Evolutionary conservation across 2,888 invertebrate genomes (phyloP).

Genomic region (Andrena fulva): DNA sequence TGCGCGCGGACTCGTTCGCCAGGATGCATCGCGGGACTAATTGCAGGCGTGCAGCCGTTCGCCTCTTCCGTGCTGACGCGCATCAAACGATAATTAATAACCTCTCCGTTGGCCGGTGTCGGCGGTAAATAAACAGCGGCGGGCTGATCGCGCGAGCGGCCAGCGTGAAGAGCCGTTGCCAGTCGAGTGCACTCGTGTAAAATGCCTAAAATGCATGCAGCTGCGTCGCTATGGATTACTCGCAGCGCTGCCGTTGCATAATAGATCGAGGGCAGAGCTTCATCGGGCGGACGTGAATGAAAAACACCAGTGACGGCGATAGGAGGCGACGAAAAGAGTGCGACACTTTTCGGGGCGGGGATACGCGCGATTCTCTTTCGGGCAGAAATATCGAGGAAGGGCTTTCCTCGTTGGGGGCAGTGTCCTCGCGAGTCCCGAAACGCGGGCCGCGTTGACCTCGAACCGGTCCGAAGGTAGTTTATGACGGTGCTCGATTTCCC

Average conservation of each 20-base stretch:
- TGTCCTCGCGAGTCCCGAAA: constrained; percentile 36
- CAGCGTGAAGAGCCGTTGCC: constrained; percentile 42
- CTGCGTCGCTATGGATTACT: constrained; percentile 48
- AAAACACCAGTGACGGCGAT: constrained; percentile 8
- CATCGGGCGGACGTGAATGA: constrained; percentile 23
- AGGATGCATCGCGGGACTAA: constrained; percentile 56
- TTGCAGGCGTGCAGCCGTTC: constrained; percentile 52
- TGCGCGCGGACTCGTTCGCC: constrained; percentile 34
- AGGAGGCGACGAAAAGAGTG: background rate
- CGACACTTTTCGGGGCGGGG: background rate
- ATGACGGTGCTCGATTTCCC: constrained; percentile 65
- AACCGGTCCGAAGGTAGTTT: constrained; percentile 61
- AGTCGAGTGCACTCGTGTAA: constrained; percentile 48
- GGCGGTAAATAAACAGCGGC: constrained; percentile 69
- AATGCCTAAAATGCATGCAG: constrained; percentile 47
- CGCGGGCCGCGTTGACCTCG: constrained; percentile 47
- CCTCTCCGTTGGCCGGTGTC: constrained; percentile 58
- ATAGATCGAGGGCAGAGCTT: constrained; percentile 31
- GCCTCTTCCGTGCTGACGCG: constrained; percentile 61
- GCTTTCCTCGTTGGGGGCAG: constrained; percentile 23
- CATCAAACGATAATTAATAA: constrained; percentile 78
- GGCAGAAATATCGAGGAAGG: background rate
- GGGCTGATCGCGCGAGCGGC: constrained; percentile 50
- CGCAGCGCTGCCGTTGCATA: constrained; percentile 31
- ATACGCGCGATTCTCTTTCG: background rate